Base-by-base conservation (phyloP, 2,113 vertebrate species). In the Propithecus coquereli region DNA sequence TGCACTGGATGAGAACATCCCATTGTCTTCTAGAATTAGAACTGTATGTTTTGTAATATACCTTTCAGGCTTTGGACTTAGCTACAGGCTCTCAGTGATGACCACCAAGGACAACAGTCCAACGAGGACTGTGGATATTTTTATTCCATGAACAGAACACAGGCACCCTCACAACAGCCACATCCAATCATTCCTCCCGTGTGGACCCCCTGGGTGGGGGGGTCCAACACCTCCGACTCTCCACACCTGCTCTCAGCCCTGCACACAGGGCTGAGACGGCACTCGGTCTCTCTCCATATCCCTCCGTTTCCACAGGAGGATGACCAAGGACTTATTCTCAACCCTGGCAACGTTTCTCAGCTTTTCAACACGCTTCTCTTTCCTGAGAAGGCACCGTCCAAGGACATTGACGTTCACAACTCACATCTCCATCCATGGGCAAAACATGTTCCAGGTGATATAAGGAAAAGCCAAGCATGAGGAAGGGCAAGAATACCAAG, bases 1-100 rank as follows among this genome's bases (percentile, higher is more conserved):
- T 1, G 25, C 4, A n/a, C 1, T 25, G 4, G 12, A 30, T 0
- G 12, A 27, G 30, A 61, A 13, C 22, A 27, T 2, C 40, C 22
- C 12, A 30, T 0, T 23, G 22, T 50, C 71, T 50, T 20, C 52
- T 43, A 5, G 63, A 23, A 70, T 9, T 40, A 18, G 32, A 86
- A 43, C 32, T 13, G 3, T 34, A 18, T 1, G 10, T 16, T 59
- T 47, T 54, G 4, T 12, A 0, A n/a, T 37, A 3, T 20, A 5
- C 1, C 0, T 23, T 18, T 74, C 12, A 18, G 13, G n/a, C 2
- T 6, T 50, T 18, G 25, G 40, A 34, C 43, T 12, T 37, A 81
- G 40, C 18, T 16, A 18, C 4, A 6, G 5, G 47, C 27, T 17
- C 43, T 65, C 2, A 1, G 25, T 9, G n/a, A 23, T 37, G 30